Conservation (phyloP, 2,113 vertebrate species). For the Hymenochirus boettgeri region DNA sequence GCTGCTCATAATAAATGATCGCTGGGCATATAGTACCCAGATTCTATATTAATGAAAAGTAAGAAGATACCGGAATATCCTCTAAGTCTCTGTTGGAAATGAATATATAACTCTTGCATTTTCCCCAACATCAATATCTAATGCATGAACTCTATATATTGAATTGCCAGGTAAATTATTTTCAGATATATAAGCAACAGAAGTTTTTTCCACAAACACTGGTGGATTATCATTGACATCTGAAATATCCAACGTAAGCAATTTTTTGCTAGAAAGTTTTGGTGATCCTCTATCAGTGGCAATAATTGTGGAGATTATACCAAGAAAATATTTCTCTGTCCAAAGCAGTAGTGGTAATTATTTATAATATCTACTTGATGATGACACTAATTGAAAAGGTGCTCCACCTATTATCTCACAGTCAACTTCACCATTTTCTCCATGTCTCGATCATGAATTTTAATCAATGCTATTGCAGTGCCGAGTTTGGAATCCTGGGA, state of each 20-base stretch:
- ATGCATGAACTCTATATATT: constrained; percentile 36
- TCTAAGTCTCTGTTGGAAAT: constrained; percentile 46
- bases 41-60: constrained; percentile 52
- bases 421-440: constrained; percentile 45
- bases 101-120: constrained; percentile 45
- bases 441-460: constrained; percentile 67
- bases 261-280: background rate
- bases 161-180: constrained; percentile 38
- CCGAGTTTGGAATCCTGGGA: constrained; percentile 56
- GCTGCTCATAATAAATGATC: constrained; percentile 63
- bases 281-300: constrained; percentile 40
- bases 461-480: constrained; percentile 65
- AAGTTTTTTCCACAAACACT: constrained; percentile 32
- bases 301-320: constrained; percentile 46
- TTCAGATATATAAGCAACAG: constrained; percentile 26
- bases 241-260: background rate
- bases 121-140: constrained; percentile 37
- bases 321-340: constrained; percentile 42
- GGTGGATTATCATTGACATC: constrained; percentile 37
- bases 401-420: constrained; percentile 45
- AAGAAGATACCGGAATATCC: constrained; percentile 33
- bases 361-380: constrained; percentile 53
- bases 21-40: constrained; percentile 52
- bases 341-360: constrained; percentile 27
- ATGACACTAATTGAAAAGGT: constrained; percentile 46